A percentile compares a stretch with the other conserved stretches of the same genome.
Evolutionary conservation across 2,888 invertebrate species (phyloP).

Genomic region (Stenodema calcarata): DNA sequence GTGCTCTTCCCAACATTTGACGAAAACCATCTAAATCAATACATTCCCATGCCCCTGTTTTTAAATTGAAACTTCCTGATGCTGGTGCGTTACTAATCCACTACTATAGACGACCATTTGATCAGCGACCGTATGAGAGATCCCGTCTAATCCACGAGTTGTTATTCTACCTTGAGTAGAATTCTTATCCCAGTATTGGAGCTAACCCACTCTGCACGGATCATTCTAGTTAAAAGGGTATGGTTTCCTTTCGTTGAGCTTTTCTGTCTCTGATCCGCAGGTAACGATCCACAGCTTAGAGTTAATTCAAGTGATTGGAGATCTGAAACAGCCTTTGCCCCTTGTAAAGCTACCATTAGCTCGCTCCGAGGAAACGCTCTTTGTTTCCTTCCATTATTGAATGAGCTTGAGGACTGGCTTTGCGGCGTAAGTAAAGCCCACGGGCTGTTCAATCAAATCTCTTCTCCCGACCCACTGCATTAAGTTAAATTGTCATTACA

Average conservation of each 20-base stretch:
- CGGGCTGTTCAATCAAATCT: not conserved
- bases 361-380: not conserved
- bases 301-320: not conserved
- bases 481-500: not conserved
- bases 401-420: not conserved
- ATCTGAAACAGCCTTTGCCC: not conserved
- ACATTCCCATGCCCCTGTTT: too few species aligned
- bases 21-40: too few species aligned
- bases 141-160: too few species aligned
- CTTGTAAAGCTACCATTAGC: not conserved
- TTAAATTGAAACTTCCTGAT: too few species aligned
- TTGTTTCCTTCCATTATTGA: not conserved
- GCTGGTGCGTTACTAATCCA: too few species aligned
- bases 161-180: too few species aligned
- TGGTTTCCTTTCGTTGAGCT: not conserved
- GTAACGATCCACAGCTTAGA: not conserved
- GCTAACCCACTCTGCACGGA: not conserved
- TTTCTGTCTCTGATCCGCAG: not conserved
- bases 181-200: not conserved
- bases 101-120: too few species aligned
- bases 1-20: too few species aligned
- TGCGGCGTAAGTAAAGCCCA: not conserved
- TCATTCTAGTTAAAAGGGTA: not conserved
- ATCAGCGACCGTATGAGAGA: too few species aligned
- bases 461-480: not conserved